Percentiles rank a stretch among this genome's conserved stretches.
Conservation (phyloP, 2,888 invertebrate species). For the Dione juno region DNA sequence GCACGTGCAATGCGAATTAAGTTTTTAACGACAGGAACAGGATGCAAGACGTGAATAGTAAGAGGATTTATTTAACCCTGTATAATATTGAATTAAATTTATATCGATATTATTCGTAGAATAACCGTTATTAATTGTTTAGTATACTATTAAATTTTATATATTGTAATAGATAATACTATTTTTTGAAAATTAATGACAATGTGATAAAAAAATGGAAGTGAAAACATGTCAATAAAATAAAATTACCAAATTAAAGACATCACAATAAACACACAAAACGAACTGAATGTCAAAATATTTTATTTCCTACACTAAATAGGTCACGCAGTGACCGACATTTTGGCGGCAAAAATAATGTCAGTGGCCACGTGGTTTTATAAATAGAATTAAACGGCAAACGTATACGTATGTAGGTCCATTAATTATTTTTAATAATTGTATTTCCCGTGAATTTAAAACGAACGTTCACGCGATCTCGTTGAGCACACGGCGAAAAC, state of each 20-base stretch:
- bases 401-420: not conserved
- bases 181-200: too few relatives aligned
- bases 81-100: not conserved
- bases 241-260: slow-evolving; percentile 62
- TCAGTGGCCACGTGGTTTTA: slow-evolving; percentile 49
- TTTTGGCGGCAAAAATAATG: slow-evolving; percentile 70
- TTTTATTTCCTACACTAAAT: slow-evolving; percentile 53
- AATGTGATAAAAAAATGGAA: slow-evolving; percentile 38
- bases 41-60: slow-evolving; percentile 21
- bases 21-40: slow-evolving; percentile 29
- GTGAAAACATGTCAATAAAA: slow-evolving; percentile 27
- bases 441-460: slow-evolving; percentile 57
- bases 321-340: slow-evolving; percentile 62
- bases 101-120: not conserved
- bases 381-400: slow-evolving; percentile 11
- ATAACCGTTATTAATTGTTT: too few relatives aligned
- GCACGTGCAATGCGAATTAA: slow-evolving; percentile 20
- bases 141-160: too few relatives aligned
- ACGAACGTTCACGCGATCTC: slow-evolving; percentile 51
- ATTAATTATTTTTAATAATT: not conserved
- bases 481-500: slow-evolving; percentile 49
- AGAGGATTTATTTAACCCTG: not conserved
- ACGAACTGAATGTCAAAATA: slow-evolving; percentile 47
- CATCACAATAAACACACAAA: slow-evolving; percentile 50
- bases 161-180: too few relatives aligned